Evolutionary conservation across 53 echinoderm and acorn worm genomes (phyloP), one percentile per base, ranked within the genome.

Genomic region (Arbacia lixula): DNA sequence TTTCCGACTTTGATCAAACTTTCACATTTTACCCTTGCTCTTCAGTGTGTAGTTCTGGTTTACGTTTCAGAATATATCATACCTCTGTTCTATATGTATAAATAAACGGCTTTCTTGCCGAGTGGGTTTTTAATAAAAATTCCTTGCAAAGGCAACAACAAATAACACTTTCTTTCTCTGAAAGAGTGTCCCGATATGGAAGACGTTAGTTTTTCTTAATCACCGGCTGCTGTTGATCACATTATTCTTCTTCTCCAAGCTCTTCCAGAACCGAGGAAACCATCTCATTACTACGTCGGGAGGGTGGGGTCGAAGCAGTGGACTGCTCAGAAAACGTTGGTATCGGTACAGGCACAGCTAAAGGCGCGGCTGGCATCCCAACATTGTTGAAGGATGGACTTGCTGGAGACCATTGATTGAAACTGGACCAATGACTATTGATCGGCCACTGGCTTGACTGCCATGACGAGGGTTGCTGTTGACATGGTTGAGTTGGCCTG

Each of bases 361-460:
- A 58, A 58, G 60, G 60, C 60, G 60, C 60, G 60, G 60, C 60
- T 58, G n/a, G 60, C 60, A 58, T 58, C 60, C 60, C 60, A 58
- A 58, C 60, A 58, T 58, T 58, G 60, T 58, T 58, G 60, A 58
- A 58, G 60, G 60, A 58, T 58, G 60, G n/a, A n/a, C n/a, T n/a
- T n/a, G n/a, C n/a, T n/a, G n/a, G 60, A 58, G 60, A 58, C 60
- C 60, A 58, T 58, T 58, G 60, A 58, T 58, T 58, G 60, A 58
- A 58, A 58, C 20, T 58, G 60, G 60, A 58, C 60, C 60, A 58
- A 58, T 58, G 60, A 58, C 60, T 58, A 58, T 58, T 58, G 60
- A 58, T 58, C 14, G 60, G 26, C 60, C 60, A 58, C 60, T 58
- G 60, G 60, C 20, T 58, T 58, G 60, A 58, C 60, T 58, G 60